Evolutionary conservation across 2,113 vertebrate genomes (phyloP).

Genomic region (Melanocharis versteri): DNA sequence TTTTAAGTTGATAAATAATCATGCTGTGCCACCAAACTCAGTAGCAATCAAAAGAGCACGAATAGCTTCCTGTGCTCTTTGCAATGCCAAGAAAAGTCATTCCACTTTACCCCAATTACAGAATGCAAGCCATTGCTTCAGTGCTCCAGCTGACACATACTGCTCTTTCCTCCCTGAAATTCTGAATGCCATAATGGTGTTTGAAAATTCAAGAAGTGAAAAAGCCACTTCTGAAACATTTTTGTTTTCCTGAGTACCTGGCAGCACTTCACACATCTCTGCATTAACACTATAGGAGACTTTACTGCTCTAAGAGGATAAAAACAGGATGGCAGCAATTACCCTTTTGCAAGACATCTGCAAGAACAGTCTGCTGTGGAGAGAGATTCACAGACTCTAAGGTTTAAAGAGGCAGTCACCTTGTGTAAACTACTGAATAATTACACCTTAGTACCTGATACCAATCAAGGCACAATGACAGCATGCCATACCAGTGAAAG

Average conservation of each 20-base stretch:
- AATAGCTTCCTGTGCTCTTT: background rate
- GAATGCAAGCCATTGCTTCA: background rate
- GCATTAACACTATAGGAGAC: background rate
- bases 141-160: background rate
- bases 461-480: background rate
- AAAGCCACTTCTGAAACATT: background rate
- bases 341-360: background rate
- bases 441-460: background rate
- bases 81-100: background rate
- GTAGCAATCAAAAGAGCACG: background rate
- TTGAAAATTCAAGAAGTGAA: background rate
- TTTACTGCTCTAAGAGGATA: background rate
- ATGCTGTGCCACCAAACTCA: background rate
- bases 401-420: background rate
- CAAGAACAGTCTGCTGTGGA: background rate
- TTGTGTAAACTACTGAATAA: background rate
- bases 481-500: background rate
- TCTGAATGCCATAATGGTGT: background rate
- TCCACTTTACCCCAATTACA: background rate
- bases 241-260: background rate
- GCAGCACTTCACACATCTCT: background rate
- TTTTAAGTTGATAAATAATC: background rate
- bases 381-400: background rate
- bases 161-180: background rate
- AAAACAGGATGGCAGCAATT: background rate